Conservation (phyloP, 1,140 invertebrate species). For the Caenorhabditis remanei region DNA sequence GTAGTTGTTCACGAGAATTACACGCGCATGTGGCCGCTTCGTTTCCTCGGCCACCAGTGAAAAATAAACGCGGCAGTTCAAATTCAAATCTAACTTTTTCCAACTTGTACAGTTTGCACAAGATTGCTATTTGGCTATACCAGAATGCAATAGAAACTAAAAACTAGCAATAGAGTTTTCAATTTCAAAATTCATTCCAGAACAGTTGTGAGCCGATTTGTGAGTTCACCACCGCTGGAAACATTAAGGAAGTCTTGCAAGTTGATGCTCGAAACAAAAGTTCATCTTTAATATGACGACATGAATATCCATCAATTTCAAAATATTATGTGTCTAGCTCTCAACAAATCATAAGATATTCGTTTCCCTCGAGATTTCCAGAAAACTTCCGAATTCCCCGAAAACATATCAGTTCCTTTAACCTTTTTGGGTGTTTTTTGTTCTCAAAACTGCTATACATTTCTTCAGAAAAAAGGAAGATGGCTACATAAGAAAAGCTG, state of each 20-base stretch:
- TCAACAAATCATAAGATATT: background rate
- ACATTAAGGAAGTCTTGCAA: no score
- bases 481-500: background rate
- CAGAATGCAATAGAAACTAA: no score
- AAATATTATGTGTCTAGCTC: background rate
- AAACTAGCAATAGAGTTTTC: no score
- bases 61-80: background rate
- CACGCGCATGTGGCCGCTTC: background rate
- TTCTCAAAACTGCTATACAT: background rate
- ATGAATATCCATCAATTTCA: background rate
- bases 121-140: no score
- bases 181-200: no score
- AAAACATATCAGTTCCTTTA: conserved; percentile 40
- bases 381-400: conserved; percentile 58
- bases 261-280: no score
- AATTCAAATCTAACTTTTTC: background rate
- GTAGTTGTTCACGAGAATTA: background rate
- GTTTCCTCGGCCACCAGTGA: background rate
- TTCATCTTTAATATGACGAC: no score
- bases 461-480: conserved; percentile 26
- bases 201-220: no score
- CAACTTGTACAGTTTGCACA: no score
- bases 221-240: no score
- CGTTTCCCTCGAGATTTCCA: conserved; percentile 42
- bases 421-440: background rate